Base-by-base conservation (phyloP, 2,888 invertebrate species). In the Clitarchus hookeri region DNA sequence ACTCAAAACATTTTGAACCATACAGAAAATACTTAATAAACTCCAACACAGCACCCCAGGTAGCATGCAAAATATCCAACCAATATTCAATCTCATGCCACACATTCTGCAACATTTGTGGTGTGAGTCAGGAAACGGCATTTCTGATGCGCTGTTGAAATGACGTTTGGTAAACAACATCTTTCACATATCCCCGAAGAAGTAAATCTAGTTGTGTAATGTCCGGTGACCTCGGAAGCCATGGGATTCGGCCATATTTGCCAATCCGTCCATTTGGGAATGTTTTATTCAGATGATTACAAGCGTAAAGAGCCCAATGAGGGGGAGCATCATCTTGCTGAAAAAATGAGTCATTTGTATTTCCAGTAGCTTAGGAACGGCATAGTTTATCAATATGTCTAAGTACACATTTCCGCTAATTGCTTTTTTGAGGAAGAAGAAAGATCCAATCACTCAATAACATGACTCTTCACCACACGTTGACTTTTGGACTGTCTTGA, bases 191-290 rank as follows among this genome's bases (percentile, higher is more conserved):
- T 11, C 13, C 27, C 84, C 84, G 25, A 26, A 84, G 6, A 54
- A 65, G 26, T 9, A 84, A 26, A 25, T 54, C 25, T 84, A 84
- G 6, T 16, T 44, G 12, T 0, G 13, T 84, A 26, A 36, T 23
- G 16, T 36, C 27, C 19, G 26, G 36, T 26, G 19, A 26, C 19
- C 26, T 25, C 44, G 12, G 23, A 36, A 27, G 77, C 36, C 77
- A 84, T n/a, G 53, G 0, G 53, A 48, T 84, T 53, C n/a, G 25
- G 13, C 54, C 84, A 48, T 48, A 11, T 12, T 25, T 48, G 36
- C 84, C 77, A n/a, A 77, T 84, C 84, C 84, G 36, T 6, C 6
- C n/a, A 36, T 77, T 84, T 54, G 26, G 36, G n/a, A 77, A 84
- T 2, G 13, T 54, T 53, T 54, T 27, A 65, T 54, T 84, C 11